phyloP scores from a whole-genome alignment of 2,113 vertebrate species.

The Tamias sibiricus region DNA sequence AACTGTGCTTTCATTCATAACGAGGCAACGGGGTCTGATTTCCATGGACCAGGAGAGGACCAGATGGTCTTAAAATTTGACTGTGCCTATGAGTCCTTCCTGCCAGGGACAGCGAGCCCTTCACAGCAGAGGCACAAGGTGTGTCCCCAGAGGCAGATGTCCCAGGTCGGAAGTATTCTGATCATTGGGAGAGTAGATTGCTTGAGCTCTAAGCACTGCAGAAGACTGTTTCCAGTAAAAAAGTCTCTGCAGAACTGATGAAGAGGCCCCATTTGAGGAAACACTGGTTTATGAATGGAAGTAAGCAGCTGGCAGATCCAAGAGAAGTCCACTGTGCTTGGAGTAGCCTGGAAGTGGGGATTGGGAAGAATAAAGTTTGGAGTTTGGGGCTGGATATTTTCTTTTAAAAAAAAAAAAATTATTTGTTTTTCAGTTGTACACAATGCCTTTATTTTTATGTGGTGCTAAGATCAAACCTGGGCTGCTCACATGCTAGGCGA shows the following conservation, averaged over 20 bases:
- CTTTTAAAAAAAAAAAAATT: too few species aligned
- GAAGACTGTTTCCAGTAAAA: background rate
- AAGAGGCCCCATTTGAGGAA: background rate
- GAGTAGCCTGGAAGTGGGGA: background rate
- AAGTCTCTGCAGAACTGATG: background rate
- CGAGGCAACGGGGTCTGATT: background rate
- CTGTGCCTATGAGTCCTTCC: background rate
- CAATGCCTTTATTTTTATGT: too few species aligned
- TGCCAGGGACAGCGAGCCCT: background rate
- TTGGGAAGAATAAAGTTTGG: background rate
- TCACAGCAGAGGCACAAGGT: background rate
- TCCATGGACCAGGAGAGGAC: background rate
- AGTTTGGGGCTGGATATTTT: background rate
- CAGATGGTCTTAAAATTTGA: background rate
- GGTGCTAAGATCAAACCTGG: too few species aligned
- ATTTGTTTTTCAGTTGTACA: too few species aligned
- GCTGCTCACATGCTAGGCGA: too few species aligned
- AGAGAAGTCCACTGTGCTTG: background rate
- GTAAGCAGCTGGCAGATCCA: background rate
- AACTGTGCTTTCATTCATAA: background rate
- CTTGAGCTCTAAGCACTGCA: background rate
- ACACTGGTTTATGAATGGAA: background rate
- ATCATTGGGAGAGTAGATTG: background rate
- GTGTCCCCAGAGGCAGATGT: background rate
- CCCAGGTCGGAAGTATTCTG: background rate